Percentiles rank a stretch among this genome's conserved stretches.
Conservation (phyloP, 1,140 invertebrate species). For the Globodera ellingtonae region DNA sequence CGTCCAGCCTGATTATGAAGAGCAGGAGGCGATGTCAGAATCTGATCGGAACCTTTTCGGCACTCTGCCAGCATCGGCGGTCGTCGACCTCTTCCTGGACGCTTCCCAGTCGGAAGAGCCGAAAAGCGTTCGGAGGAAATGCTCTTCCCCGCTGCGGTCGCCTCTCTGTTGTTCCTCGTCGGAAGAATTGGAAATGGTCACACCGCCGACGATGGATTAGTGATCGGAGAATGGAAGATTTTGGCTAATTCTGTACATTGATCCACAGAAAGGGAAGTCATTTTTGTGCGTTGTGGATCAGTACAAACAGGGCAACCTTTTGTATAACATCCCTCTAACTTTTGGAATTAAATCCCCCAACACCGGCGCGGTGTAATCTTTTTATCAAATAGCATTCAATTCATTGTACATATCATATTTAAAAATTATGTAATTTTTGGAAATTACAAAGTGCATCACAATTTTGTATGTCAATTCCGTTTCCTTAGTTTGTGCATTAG, state of each 20-base stretch:
- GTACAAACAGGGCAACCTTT: too few species aligned
- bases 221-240: neutral
- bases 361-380: too few species aligned
- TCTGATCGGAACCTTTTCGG: neutral
- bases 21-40: too few species aligned
- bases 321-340: too few species aligned
- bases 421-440: too few species aligned
- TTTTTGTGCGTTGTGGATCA: too few species aligned
- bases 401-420: too few species aligned
- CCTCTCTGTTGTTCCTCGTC: neutral
- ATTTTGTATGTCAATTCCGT: neutral
- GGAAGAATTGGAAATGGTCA: conserved; percentile 1
- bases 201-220: neutral
- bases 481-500: conserved; percentile 40
- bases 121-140: neutral
- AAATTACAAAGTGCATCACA: too few species aligned
- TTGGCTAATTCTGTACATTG: too few species aligned
- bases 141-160: neutral
- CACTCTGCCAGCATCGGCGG: neutral
- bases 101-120: neutral
- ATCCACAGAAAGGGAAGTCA: too few species aligned
- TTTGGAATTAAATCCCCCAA: too few species aligned
- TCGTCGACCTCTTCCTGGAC: neutral
- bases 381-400: too few species aligned
- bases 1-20: neutral